These are phyloP conservation scores for Actenoides hombroni DNA, from an alignment of 2,113 vertebrate species.

Conservation along the genomic window DNA sequence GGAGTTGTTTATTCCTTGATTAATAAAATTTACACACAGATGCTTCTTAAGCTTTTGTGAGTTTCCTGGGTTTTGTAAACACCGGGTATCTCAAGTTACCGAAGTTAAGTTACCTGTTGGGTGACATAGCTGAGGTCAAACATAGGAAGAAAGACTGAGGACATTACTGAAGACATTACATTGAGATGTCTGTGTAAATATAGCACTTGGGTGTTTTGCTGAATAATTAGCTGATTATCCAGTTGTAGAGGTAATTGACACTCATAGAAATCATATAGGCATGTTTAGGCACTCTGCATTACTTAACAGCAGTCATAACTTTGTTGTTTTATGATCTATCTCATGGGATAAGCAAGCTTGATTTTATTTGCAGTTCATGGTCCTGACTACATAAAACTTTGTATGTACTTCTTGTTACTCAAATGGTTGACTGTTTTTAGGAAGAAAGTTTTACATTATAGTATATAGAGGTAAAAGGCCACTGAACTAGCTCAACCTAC, in stretches of 20 bases:
- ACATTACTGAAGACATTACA: rapidly evolving
- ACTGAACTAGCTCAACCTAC: background rate
- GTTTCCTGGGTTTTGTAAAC: background rate
- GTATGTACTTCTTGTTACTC: background rate
- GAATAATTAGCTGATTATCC: background rate
- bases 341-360: background rate
- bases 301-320: background rate
- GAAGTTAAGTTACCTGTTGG: background rate
- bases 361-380: background rate
- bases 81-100: too few species aligned
- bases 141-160: rapidly evolving
- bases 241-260: background rate
- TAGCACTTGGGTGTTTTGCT: background rate
- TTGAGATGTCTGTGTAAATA: background rate
- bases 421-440: background rate
- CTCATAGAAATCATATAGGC: background rate
- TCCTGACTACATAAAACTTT: background rate
- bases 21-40: background rate
- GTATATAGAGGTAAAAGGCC: background rate
- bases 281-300: background rate
- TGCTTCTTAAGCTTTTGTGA: background rate
- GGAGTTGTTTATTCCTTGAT: background rate
- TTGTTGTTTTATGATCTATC: background rate
- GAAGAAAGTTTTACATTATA: background rate
- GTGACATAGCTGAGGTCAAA: background rate